Evolutionary conservation across 2,113 vertebrate species (phyloP), one percentile per base, ranked within the genome.

Genomic region (Notothenia rossii): DNA sequence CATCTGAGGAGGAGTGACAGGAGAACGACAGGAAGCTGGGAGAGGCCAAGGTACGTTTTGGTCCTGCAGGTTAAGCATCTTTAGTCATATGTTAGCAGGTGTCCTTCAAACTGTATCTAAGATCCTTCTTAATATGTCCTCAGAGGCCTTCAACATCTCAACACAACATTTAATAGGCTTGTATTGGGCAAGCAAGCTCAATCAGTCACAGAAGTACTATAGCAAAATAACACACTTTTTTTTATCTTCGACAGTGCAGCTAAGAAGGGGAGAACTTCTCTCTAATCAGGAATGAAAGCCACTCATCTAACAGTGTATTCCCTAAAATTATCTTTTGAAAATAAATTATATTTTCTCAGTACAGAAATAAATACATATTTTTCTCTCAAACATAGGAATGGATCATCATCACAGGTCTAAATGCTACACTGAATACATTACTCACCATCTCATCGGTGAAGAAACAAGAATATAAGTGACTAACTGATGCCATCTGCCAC

Each of bases 331-430:
- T 77, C 77, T 75, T 70, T 84, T 79, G 81, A 92, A 91, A 92
- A 94, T 93, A 92, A 94, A 90, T 93, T 88, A 90, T 72, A 88
- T 84, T 80, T 88, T 92, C 74, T 93, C 84, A 50, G 79, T 93
- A 92, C 87, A 93, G 90, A 93, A 91, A 94, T 93, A 93, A 95
- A 93, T 93, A 94, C 85, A 83, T 67, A 83, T 88, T 67, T 40
- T 91, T 88, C 81, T 88, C 83, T 89, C 67, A 80, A 87, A 93
- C 81, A 87, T 79, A 84, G 84, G 84, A 92, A 91, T 85, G 86
- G 83, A 89, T 91, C 86, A 83, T 86, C 61, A 80, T 86, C 90
- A 91, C 86, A 75, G 76, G 83, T 85, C 82, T 86, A 88, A 92
- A 91, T 83, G 88, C 85, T 91, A 90, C 79, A 88, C 75, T 83